Percentiles rank a stretch among this genome's conserved stretches.
phyloP scores from a whole-genome alignment of 2,797 vertebrate species.

The Podargus strigoides region DNA sequence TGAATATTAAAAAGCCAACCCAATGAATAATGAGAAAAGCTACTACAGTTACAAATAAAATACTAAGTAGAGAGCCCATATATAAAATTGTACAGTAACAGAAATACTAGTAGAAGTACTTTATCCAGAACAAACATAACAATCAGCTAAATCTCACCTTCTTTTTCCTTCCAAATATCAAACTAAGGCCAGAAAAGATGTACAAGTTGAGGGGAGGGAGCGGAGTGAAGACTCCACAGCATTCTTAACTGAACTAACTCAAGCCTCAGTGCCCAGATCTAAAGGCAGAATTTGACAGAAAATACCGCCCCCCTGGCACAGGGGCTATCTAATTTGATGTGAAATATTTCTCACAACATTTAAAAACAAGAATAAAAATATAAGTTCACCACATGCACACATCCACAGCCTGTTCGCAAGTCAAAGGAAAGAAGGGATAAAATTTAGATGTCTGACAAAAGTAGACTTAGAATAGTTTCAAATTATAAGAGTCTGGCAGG shows the following conservation, averaged over 20 bases:
- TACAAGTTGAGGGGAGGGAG: background rate
- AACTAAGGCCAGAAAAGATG: background rate
- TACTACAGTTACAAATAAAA: background rate
- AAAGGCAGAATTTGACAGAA: background rate
- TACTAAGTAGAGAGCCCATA: background rate
- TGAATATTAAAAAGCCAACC: background rate
- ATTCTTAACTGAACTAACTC: background rate
- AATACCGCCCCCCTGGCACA: rapidly evolving
- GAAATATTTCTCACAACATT: background rate
- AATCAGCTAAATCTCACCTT: background rate
- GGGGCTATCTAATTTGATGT: background rate
- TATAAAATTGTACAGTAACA: background rate
- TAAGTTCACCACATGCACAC: background rate
- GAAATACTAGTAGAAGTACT: background rate
- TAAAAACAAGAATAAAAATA: background rate
- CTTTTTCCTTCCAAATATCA: background rate
- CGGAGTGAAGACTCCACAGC: background rate
- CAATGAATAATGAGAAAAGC: background rate
- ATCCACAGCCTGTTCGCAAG: background rate
- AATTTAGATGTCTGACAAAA: background rate
- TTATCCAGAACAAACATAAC: background rate
- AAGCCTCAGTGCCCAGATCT: background rate
- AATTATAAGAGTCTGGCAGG: background rate
- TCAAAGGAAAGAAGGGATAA: background rate
- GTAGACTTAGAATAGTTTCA: background rate